Evolutionary conservation across 2,113 vertebrate genomes (phyloP), one percentile per base, ranked within the genome.

Genomic region (Aspidoscelis tigris): DNA sequence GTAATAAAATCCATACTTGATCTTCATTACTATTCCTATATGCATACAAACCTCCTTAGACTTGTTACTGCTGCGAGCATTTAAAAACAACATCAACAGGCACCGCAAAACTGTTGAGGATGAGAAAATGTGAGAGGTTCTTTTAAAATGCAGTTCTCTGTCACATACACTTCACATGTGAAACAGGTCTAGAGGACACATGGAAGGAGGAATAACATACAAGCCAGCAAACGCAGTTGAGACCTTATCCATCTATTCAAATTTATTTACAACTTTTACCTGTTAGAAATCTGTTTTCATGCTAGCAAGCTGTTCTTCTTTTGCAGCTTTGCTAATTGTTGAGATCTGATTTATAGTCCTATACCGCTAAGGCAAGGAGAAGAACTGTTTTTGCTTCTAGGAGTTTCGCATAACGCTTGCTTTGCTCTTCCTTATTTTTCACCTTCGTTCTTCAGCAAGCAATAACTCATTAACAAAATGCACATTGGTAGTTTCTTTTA

Each of bases 281-380:
- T 65, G 69, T 55, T 82, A 86, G 41, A 81, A 53, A 72, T 70
- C 53, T 5, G 83, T 91, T 92, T 93, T 85, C 92, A 91, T 90
- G 72, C 86, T 86, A 88, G 85, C 87, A 89, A 83, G 84, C 2
- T 87, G 55, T 39, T 80, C 61, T 44, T 8, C 39, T 53, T 43
- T 76, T 86, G 16, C 76, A 18, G 53, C n/a, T 74, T 69, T 39
- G 22, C 70, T 77, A 68, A 78, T 64, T 44, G 53, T 3, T 64
- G 53, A 78, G 20, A 12, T 81, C 76, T 65, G 80, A 81, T 58
- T 81, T 71, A 71, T 39, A 71, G 47, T 11, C n/a, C 53, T 53
- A 55, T 50, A 41, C 11, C 24, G 47, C 50, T 50, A 26, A 65
- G 6, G 43, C 9, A 10, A 24, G n/a, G 9, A 26, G n/a, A 70